Conservation (phyloP, 2,888 invertebrate species). For the Sarcophaga caerulescens region DNA sequence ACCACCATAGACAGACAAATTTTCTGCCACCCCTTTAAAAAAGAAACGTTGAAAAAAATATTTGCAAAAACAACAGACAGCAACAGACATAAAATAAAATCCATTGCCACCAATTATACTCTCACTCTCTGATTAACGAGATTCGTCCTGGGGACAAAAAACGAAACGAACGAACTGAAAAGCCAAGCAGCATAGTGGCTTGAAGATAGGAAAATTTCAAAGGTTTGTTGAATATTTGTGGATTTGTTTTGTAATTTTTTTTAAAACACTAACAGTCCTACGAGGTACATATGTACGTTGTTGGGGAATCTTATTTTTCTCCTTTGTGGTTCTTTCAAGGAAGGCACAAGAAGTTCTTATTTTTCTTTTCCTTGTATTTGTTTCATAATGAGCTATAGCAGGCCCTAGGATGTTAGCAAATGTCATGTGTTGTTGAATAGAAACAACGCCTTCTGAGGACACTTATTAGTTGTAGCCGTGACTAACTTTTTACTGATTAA, state of each 20-base stretch:
- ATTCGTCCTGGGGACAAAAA: neutral
- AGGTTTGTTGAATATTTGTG: no score
- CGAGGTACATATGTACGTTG: no score
- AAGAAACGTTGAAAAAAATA: constrained; percentile 13
- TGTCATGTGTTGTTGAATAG: no score
- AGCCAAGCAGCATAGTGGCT: constrained; percentile 33
- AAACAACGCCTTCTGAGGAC: no score
- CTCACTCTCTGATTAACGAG: constrained; percentile 37
- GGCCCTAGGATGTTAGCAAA: no score
- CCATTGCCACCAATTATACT: constrained; percentile 37
- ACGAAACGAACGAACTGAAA: neutral
- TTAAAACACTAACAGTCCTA: neutral
- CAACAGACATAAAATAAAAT: constrained; percentile 30
- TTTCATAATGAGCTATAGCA: no score
- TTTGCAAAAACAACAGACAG: constrained; percentile 55
- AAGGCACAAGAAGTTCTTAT: rapidly evolving
- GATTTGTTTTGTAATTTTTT: neutral
- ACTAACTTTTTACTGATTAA: no score
- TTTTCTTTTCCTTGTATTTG: no score
- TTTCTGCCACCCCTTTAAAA: constrained; percentile 1
- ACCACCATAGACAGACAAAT: constrained; percentile 3
- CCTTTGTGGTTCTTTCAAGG: neutral
- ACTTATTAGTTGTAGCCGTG: no score
- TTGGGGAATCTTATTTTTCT: neutral
- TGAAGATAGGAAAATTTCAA: neutral